Conservation (phyloP, 2,888 invertebrate species). For the Dinocampus coccinellae region DNA sequence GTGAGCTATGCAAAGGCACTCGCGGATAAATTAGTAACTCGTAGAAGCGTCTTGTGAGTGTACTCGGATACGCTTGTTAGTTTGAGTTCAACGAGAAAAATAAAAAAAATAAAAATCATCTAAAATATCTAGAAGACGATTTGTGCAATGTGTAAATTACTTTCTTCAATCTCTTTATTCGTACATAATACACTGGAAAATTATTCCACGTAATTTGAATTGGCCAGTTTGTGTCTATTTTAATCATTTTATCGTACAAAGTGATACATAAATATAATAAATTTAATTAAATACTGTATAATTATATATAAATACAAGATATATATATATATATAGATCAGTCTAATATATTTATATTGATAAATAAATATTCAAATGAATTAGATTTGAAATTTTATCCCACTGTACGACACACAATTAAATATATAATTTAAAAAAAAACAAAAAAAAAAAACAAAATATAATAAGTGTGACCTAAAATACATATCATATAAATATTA, state of each 20-base stretch:
- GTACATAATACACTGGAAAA: neutral
- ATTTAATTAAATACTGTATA: no score
- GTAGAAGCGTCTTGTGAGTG: constrained; percentile 23
- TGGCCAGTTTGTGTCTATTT: neutral
- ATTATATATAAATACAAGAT: no score
- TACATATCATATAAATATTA: neutral
- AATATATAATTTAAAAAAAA: neutral
- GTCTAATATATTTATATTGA: no score
- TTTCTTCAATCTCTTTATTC: neutral
- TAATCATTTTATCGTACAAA: neutral
- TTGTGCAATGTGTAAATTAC: neutral
- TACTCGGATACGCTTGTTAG: constrained; percentile 45
- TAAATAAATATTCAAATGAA: no score
- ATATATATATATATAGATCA: no score
- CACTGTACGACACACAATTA: no score
- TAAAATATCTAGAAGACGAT: constrained; percentile 8
- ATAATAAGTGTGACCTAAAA: neutral
- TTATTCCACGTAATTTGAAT: neutral
- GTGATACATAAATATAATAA: no score
- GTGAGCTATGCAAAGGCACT: neutral
- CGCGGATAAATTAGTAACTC: constrained; percentile 30
- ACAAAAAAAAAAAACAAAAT: neutral
- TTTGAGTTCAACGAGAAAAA: constrained; percentile 3
- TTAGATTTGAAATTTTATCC: no score
- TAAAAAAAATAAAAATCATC: neutral